These are phyloP conservation scores for Chelonia mydas DNA, from an alignment of 2,797 vertebrate genomes.

Conservation along the genomic window DNA sequence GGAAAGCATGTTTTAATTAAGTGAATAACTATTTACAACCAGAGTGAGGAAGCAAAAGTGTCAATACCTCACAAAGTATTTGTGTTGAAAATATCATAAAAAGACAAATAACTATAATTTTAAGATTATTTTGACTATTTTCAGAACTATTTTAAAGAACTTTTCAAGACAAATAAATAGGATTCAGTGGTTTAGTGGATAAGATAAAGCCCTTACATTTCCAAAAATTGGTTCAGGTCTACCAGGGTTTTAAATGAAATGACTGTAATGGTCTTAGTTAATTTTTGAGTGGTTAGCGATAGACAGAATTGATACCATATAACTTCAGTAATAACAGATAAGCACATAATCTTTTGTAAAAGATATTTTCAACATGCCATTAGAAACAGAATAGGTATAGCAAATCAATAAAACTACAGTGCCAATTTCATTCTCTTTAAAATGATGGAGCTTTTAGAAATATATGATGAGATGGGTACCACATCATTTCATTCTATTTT, in stretches of 20 bases:
- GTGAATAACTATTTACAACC: background rate
- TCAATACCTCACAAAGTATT: background rate
- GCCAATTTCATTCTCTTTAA: slow-evolving; percentile 70
- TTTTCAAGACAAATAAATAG: slow-evolving; percentile 35
- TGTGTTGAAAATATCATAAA: background rate
- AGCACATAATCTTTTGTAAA: slow-evolving; percentile 65
- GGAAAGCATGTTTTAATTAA: background rate
- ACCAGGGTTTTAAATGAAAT: slow-evolving; percentile 63
- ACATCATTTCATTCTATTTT: slow-evolving; percentile 75
- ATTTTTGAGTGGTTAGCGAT: slow-evolving; percentile 27
- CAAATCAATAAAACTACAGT: slow-evolving; percentile 74
- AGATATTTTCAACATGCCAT: slow-evolving; percentile 67
- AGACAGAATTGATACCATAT: background rate
- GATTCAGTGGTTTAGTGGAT: background rate
- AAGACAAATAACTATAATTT: slow-evolving; percentile 5
- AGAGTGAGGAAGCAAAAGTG: background rate
- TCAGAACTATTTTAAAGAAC: slow-evolving; percentile 21
- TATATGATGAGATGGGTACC: slow-evolving; percentile 43
- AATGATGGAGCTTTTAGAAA: slow-evolving; percentile 70
- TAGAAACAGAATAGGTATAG: slow-evolving; percentile 43
- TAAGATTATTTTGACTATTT: background rate
- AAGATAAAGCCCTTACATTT: slow-evolving; percentile 49
- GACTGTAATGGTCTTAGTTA: slow-evolving; percentile 48
- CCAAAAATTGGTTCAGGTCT: slow-evolving; percentile 42
- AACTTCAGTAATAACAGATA: slow-evolving; percentile 49